Conservation (phyloP, 2,113 vertebrate species). For the Pavo muticus region DNA sequence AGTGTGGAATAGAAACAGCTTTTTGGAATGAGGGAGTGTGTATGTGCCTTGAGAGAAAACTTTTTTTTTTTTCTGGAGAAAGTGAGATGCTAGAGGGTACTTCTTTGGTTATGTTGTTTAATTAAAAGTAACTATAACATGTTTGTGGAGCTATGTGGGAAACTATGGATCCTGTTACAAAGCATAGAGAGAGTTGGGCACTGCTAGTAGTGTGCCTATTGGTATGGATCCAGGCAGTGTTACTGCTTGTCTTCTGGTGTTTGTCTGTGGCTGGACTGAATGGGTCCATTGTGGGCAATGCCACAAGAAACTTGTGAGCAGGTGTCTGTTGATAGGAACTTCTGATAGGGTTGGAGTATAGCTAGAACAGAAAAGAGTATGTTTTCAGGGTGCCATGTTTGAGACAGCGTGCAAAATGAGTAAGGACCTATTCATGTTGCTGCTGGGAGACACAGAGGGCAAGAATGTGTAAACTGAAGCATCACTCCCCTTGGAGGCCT, state of each 20-base stretch:
- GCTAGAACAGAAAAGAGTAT: not conserved
- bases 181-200: not conserved
- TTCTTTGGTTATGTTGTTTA: not conserved
- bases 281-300: not conserved
- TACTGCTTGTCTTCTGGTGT: not conserved
- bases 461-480: not conserved
- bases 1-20: not conserved
- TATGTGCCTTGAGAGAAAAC: not conserved
- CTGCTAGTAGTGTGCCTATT: not conserved
- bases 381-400: not conserved
- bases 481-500: not conserved
- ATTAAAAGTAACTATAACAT: not conserved
- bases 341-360: not conserved
- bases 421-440: not conserved
- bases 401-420: not conserved
- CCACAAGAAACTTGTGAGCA: not conserved
- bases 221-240: accelerated
- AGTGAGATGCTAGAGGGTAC: not conserved
- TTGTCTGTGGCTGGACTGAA: not conserved
- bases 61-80: not conserved
- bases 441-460: not conserved
- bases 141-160: not conserved
- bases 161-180: not conserved
- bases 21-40: not conserved
- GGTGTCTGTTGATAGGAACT: not conserved